phyloP scores from a whole-genome alignment of 2,797 vertebrate genomes.

The Myotis myotis region DNA sequence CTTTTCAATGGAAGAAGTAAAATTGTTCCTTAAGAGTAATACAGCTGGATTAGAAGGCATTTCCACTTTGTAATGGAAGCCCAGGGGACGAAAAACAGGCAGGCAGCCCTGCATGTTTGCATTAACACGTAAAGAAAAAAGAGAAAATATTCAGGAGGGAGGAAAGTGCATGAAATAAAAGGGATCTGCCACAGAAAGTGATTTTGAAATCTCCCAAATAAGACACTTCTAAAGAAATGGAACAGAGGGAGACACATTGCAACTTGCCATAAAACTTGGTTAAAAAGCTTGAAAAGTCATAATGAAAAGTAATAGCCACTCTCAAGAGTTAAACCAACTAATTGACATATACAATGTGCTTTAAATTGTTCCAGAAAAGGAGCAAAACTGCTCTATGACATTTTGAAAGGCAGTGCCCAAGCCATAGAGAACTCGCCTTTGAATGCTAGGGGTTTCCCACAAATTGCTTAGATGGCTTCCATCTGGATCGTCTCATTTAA shows the following conservation, averaged over 20 bases:
- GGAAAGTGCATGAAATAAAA: background rate
- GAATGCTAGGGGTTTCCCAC: slow-evolving; percentile 57
- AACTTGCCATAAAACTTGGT: slow-evolving; percentile 3
- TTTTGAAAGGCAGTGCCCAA: slow-evolving; percentile 17
- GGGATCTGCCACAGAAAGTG: background rate
- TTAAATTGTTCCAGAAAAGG: slow-evolving; percentile 61
- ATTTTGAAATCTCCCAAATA: slow-evolving; percentile 38
- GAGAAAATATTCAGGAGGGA: background rate
- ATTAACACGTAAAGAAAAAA: background rate
- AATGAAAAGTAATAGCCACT: slow-evolving; percentile 1
- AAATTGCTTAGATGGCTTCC: slow-evolving; percentile 61
- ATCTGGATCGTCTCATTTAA: slow-evolving; percentile 68
- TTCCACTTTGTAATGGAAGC: background rate
- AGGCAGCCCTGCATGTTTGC: background rate
- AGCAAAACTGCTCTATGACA: background rate
- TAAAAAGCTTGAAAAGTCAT: slow-evolving; percentile 33
- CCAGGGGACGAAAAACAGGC: background rate
- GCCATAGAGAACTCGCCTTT: background rate
- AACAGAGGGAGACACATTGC: background rate
- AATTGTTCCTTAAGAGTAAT: background rate
- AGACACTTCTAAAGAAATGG: background rate
- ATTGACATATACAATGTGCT: slow-evolving; percentile 49
- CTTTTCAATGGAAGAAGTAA: background rate
- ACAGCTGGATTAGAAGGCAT: background rate
- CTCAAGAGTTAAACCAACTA: background rate